These are phyloP conservation scores for Coelopa frigida DNA, from an alignment of 1,140 invertebrate species.

Conservation along the genomic window DNA sequence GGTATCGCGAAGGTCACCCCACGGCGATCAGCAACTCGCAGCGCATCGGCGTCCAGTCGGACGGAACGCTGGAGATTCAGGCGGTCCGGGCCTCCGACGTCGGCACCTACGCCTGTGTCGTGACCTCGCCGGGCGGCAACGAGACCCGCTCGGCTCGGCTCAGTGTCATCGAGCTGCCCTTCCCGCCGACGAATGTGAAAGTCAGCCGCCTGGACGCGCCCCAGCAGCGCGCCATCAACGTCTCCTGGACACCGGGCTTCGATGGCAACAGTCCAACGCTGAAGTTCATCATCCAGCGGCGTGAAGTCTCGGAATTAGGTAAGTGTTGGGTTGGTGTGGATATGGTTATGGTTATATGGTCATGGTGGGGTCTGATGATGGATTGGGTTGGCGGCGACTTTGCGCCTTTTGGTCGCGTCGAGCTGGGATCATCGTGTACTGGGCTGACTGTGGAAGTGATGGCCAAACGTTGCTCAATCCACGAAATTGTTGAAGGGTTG, in stretches of 20 bases:
- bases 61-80: constrained; percentile 72
- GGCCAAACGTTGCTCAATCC: no score
- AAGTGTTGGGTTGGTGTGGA: no score
- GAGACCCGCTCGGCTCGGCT: constrained; percentile 78
- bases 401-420: no score
- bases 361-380: no score
- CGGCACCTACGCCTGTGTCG: constrained; percentile 73
- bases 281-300: constrained; percentile 87
- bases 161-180: constrained; percentile 89
- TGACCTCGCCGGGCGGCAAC: constrained; percentile 79
- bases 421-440: no score
- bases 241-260: constrained; percentile 91
- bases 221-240: constrained; percentile 67
- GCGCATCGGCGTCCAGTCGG: constrained; percentile 62
- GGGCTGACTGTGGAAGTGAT: no score
- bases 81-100: constrained; percentile 76
- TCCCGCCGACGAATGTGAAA: constrained; percentile 77
- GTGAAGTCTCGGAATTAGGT: constrained; percentile 79
- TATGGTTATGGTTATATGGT: no score
- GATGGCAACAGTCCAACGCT: constrained; percentile 94
- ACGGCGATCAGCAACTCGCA: constrained; percentile 48
- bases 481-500: no score
- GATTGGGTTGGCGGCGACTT: no score
- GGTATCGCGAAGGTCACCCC: constrained; percentile 79
- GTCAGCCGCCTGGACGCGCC: constrained; percentile 60